These are phyloP conservation scores for Pyrgilauda ruficollis DNA, from an alignment of 2,113 vertebrate genomes.

Conservation along the genomic window DNA sequence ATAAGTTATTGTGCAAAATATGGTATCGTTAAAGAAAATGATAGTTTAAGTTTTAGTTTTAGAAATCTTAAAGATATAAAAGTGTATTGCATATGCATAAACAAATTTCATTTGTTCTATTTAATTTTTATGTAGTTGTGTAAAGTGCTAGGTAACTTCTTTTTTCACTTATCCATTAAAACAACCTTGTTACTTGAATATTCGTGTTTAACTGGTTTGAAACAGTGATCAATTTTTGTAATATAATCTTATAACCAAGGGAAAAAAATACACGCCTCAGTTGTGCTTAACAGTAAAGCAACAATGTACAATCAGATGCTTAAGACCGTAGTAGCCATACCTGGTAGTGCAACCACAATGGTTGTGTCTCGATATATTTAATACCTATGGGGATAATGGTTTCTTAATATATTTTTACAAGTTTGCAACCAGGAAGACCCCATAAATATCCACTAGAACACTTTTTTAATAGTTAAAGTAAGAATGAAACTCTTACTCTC, in stretches of 20 bases:
- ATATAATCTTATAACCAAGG: slow-evolving; percentile 41
- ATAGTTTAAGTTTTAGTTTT: slow-evolving; percentile 80
- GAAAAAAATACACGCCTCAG: slow-evolving; percentile 23
- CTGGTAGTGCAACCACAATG: not conserved
- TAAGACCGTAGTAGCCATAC: slow-evolving; percentile 35
- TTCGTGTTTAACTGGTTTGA: slow-evolving; percentile 68
- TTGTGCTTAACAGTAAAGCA: slow-evolving; percentile 31
- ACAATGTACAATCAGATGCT: slow-evolving; percentile 40
- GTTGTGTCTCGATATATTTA: not conserved
- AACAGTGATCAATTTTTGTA: slow-evolving; percentile 61
- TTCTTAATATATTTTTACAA: slow-evolving; percentile 46
- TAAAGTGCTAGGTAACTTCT: slow-evolving; percentile 72
- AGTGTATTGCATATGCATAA: slow-evolving; percentile 78
- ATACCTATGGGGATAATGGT: slow-evolving; percentile 15
- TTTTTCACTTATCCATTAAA: slow-evolving; percentile 64
- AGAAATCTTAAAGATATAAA: slow-evolving; percentile 77
- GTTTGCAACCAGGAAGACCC: slow-evolving; percentile 46
- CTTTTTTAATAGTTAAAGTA: slow-evolving; percentile 17
- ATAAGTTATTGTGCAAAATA: slow-evolving; percentile 85
- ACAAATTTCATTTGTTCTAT: slow-evolving; percentile 77
- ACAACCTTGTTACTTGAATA: slow-evolving; percentile 81
- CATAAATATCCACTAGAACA: slow-evolving; percentile 32
- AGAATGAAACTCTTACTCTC: slow-evolving; percentile 29
- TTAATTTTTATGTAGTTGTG: slow-evolving; percentile 79
- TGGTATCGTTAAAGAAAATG: slow-evolving; percentile 73